A percentile compares a stretch with the other conserved stretches of the same genome.
These are phyloP conservation scores for Spilosoma lubricipeda DNA, from an alignment of 2,888 invertebrate genomes.

Conservation along the genomic window DNA sequence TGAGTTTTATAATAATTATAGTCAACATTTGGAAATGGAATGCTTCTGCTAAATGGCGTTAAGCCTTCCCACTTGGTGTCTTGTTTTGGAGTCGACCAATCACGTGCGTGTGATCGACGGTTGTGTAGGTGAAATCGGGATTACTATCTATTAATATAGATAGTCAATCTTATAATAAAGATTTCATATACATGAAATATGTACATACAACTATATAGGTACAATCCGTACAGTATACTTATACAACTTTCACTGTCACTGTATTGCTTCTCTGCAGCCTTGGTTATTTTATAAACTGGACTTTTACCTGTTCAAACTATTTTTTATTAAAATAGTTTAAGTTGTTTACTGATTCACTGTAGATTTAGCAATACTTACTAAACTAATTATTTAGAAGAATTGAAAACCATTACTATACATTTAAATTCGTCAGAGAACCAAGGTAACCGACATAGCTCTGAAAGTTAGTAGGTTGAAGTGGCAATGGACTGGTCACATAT, in stretches of 20 bases:
- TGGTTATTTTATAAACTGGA: too few relatives aligned
- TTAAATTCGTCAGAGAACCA: too few relatives aligned
- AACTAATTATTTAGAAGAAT: too few relatives aligned
- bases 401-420: too few relatives aligned
- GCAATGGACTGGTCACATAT: too few relatives aligned
- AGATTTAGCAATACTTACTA: not conserved
- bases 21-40: not conserved
- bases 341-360: not conserved
- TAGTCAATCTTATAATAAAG: too few relatives aligned
- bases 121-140: not conserved
- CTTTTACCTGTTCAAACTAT: too few relatives aligned
- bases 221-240: too few relatives aligned
- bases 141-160: not conserved
- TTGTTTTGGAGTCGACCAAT: too few relatives aligned
- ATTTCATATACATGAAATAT: not conserved
- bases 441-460: too few relatives aligned
- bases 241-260: not conserved
- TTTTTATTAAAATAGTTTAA: not conserved
- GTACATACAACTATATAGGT: not conserved
- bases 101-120: too few relatives aligned
- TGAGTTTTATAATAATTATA: not conserved
- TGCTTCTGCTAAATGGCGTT: not conserved
- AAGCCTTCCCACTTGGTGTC: not conserved
- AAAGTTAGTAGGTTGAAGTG: too few relatives aligned
- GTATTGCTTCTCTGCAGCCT: not conserved